Percentiles rank a stretch among this genome's conserved stretches.
These are phyloP conservation scores for Mus caroli DNA, from an alignment of 2,797 vertebrate species.

Conservation along the genomic window DNA sequence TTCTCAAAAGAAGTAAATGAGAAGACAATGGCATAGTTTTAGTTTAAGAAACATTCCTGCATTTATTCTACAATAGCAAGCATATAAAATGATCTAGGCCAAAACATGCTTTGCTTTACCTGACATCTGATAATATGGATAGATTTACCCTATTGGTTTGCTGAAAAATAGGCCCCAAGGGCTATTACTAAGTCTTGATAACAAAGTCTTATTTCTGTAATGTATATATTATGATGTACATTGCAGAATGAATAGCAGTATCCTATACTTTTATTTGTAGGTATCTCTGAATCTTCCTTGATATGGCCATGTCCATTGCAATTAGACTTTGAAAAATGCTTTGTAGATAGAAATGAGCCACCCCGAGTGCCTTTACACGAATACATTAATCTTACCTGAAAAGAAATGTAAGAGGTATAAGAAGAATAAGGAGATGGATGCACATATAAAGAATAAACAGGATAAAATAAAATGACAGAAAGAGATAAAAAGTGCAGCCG, in stretches of 20 bases:
- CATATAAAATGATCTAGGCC: not conserved
- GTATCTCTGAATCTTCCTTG: not conserved
- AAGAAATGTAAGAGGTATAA: not conserved
- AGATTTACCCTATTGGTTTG: not conserved
- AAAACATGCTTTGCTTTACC: slow-evolving; percentile 3
- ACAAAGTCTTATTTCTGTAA: not conserved
- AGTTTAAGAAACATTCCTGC: not conserved
- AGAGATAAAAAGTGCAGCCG: not conserved
- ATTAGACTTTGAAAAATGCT: not conserved
- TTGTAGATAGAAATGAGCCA: not conserved
- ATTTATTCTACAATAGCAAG: slow-evolving; percentile 23
- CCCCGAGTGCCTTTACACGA: not conserved
- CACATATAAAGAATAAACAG: not conserved
- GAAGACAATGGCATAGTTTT: not conserved
- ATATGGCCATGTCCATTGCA: not conserved
- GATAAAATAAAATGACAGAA: not conserved
- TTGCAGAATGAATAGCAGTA: not conserved
- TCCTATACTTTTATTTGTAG: not conserved
- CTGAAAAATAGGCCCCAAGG: not conserved
- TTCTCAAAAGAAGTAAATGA: not conserved
- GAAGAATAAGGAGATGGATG: too few relatives aligned
- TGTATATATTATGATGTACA: not conserved
- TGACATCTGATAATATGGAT: not conserved
- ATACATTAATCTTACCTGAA: not conserved
- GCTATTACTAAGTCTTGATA: not conserved